Evolutionary conservation across 1,140 invertebrate species (phyloP).

Genomic region (Drosophila miranda): DNA sequence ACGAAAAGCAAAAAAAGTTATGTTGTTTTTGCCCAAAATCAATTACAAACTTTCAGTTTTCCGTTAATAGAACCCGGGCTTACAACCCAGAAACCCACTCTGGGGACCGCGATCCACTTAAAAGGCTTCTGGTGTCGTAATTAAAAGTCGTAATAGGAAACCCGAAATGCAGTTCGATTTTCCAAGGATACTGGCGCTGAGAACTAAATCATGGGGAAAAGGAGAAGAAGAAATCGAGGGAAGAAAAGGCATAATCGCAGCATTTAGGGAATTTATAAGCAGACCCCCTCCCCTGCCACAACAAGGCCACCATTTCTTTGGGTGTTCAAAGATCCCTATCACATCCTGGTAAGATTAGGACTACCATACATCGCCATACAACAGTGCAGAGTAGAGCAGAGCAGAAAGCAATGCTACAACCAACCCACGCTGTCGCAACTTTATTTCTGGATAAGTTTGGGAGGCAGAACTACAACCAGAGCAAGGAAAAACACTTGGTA

Average conservation of each 20-base stretch:
- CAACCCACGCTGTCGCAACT: constrained; percentile 2
- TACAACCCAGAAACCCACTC: neutral
- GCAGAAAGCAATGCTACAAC: neutral
- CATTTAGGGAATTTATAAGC: neutral
- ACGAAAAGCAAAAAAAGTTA: constrained; percentile 22
- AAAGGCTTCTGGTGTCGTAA: constrained; percentile 77
- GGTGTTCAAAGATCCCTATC: constrained; percentile 11
- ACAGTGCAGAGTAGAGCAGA: too few relatives aligned
- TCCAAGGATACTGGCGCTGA: neutral
- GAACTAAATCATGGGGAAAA: constrained; percentile 18
- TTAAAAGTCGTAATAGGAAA: constrained; percentile 67
- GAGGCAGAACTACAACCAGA: constrained; percentile 37
- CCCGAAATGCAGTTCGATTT: constrained; percentile 33
- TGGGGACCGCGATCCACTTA: constrained; percentile 39
- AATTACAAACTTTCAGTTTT: constrained; percentile 74
- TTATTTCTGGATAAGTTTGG: constrained; percentile 13
- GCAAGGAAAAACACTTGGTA: constrained; percentile 42
- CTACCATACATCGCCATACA: neutral
- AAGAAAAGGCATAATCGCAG: neutral
- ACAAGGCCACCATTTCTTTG: neutral
- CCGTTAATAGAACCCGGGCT: constrained; percentile 33
- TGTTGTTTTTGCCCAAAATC: constrained; percentile 71
- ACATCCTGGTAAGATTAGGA: constrained; percentile 1
- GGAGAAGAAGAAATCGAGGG: constrained; percentile 2
- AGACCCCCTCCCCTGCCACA: too few relatives aligned